These are phyloP conservation scores for Melangyna quadrimaculata DNA, from an alignment of 2,888 invertebrate species.

Conservation along the genomic window DNA sequence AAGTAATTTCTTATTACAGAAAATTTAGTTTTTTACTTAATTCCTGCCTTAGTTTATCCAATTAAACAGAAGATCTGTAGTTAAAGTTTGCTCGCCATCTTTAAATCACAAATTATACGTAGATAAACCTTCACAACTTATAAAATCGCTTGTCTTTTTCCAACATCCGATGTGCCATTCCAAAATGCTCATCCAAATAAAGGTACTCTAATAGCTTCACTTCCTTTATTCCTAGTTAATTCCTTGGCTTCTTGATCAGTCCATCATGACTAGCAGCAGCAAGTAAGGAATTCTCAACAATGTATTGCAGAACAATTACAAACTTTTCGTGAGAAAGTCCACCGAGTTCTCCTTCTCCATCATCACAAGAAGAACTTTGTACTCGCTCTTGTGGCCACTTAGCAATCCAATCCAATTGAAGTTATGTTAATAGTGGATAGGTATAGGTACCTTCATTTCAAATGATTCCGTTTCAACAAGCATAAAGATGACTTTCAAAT, in stretches of 20 bases:
- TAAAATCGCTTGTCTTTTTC: background rate
- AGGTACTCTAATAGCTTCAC: background rate
- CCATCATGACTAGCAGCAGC: constrained; percentile 1
- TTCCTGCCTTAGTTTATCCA: background rate
- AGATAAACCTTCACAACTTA: no score
- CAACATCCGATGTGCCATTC: background rate
- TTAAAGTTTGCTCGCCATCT: background rate
- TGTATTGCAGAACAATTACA: constrained; percentile 24
- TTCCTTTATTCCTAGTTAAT: background rate
- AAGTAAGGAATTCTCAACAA: constrained; percentile 28
- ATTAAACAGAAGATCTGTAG: background rate
- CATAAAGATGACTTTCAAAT: constrained; percentile 63
- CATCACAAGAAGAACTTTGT: background rate
- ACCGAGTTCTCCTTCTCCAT: background rate
- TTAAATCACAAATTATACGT: background rate
- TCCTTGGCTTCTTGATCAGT: background rate
- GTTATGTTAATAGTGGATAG: background rate
- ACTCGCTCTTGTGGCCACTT: background rate
- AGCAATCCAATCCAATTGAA: constrained; percentile 42
- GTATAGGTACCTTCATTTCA: constrained; percentile 9
- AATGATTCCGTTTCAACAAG: constrained; percentile 30
- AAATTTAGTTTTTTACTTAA: background rate
- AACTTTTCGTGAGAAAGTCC: constrained; percentile 59
- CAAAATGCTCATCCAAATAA: background rate
- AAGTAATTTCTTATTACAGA: no score